Percentiles rank a stretch among this genome's conserved stretches.
phyloP scores from a whole-genome alignment of 1,140 invertebrate genomes.

The Drosophila serrata region DNA sequence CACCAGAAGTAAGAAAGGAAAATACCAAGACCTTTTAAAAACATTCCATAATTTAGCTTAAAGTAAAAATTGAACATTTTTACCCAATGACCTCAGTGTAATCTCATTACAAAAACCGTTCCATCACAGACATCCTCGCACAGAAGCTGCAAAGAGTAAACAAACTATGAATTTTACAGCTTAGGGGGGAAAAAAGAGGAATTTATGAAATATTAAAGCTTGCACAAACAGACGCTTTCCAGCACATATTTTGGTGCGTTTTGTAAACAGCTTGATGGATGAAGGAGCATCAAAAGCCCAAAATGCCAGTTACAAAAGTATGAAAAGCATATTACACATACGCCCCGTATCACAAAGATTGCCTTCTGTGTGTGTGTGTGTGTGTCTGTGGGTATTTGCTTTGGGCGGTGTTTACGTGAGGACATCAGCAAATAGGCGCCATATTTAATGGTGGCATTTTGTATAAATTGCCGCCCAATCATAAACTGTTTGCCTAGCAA shows the following conservation, averaged over 20 bases:
- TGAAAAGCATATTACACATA: conserved; percentile 43
- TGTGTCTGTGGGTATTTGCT: not conserved
- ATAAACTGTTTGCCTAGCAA: conserved; percentile 49
- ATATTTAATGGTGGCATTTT: conserved; percentile 54
- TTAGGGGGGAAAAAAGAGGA: not conserved
- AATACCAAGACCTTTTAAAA: too few relatives aligned
- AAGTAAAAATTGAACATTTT: not conserved
- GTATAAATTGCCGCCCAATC: conserved; percentile 41
- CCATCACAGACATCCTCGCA: not conserved
- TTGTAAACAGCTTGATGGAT: conserved; percentile 40
- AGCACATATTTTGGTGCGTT: conserved; percentile 29
- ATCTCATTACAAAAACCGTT: conserved; percentile 4
- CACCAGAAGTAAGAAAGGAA: not conserved
- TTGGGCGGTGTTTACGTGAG: conserved; percentile 4
- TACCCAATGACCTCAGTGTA: not conserved
- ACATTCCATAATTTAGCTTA: too few relatives aligned
- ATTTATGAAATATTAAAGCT: conserved; percentile 30
- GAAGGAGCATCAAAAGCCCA: conserved; percentile 19
- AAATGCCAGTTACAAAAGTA: conserved; percentile 26
- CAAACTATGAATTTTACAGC: conserved; percentile 20
- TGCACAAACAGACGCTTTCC: not conserved
- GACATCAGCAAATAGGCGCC: conserved; percentile 51
- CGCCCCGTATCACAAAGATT: conserved; percentile 28
- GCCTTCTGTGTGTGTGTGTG: conserved; percentile 6
- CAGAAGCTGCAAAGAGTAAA: not conserved